Conservation (phyloP, 1,140 invertebrate species). For the Neomicropteryx cornuta region DNA sequence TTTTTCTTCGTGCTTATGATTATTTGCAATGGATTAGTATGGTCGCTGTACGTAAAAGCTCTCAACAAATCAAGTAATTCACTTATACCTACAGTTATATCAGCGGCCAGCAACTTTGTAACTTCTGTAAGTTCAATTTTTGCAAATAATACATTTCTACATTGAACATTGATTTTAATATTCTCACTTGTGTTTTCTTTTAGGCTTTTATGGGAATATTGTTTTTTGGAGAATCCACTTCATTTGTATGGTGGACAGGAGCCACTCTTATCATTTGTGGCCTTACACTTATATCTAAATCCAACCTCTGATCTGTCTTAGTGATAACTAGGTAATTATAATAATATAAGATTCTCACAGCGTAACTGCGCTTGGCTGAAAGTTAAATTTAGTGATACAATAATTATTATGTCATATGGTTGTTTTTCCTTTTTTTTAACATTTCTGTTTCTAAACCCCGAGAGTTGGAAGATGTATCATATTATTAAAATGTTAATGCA, state of each 20-base stretch:
- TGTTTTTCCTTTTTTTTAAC: too few species aligned
- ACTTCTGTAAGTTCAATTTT: constrained; percentile 34
- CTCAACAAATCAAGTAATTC: constrained; percentile 43
- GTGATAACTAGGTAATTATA: too few species aligned
- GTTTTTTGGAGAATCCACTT: constrained; percentile 40
- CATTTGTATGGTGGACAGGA: constrained; percentile 42
- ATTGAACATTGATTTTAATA: not conserved
- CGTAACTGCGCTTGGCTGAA: too few species aligned
- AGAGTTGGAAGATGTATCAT: too few species aligned
- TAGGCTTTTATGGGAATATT: constrained; percentile 41
- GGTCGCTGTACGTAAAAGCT: constrained; percentile 47
- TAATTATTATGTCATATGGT: too few species aligned
- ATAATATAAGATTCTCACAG: too few species aligned
- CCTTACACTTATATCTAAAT: constrained; percentile 34
- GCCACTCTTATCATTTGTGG: constrained; percentile 40
- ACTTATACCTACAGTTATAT: constrained; percentile 45
- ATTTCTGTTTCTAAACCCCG: too few species aligned
- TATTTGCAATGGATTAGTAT: constrained; percentile 43
- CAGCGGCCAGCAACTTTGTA: constrained; percentile 48
- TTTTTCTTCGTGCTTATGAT: constrained; percentile 42
- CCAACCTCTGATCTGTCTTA: too few species aligned
- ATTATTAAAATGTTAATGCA: too few species aligned
- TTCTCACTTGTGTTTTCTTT: constrained; percentile 7
- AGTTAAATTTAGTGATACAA: too few species aligned
- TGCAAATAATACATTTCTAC: not conserved